Percentiles rank a stretch among this genome's conserved stretches.
Evolutionary conservation across 2,888 invertebrate species (phyloP).

Genomic region (Rhodophaea formosa): DNA sequence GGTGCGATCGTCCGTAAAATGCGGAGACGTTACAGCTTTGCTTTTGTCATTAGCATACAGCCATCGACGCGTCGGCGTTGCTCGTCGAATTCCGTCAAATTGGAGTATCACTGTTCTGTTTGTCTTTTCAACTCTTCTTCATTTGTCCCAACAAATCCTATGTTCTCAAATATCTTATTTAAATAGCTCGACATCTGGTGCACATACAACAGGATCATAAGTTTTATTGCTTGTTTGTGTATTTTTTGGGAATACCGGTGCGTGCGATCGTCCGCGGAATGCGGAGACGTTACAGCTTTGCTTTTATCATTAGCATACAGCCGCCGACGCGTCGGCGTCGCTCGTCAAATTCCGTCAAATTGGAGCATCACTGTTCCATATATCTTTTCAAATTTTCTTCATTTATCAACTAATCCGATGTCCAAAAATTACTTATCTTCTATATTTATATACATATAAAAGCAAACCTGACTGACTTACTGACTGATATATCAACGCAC

Average conservation of each 20-base stretch:
- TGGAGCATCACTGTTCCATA: neutral
- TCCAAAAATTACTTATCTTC: neutral
- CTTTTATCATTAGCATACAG: conserved; percentile 61
- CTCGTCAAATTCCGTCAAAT: neutral
- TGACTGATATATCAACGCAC: too few species aligned
- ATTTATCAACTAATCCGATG: too few species aligned
- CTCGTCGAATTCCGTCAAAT: neutral
- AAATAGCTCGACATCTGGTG: neutral
- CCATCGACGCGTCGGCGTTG: conserved; percentile 46
- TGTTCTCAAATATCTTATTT: neutral
- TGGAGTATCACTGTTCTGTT: neutral
- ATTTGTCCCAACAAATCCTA: too few species aligned
- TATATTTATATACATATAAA: too few species aligned
- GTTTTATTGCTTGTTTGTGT: conserved; percentile 9
- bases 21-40: conserved; percentile 71
- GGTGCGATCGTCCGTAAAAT: conserved; percentile 56
- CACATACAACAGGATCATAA: neutral
- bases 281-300: conserved; percentile 71
- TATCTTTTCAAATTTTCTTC: too few species aligned
- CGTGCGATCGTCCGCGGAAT: conserved; percentile 59
- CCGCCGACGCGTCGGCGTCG: conserved; percentile 46
- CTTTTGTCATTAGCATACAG: conserved; percentile 61
- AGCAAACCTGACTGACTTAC: too few species aligned
- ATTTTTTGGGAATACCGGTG: conserved; percentile 59
- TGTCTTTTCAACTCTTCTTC: too few species aligned